These are phyloP conservation scores for Leucoma salicis DNA, from an alignment of 2,888 invertebrate genomes.

Conservation along the genomic window DNA sequence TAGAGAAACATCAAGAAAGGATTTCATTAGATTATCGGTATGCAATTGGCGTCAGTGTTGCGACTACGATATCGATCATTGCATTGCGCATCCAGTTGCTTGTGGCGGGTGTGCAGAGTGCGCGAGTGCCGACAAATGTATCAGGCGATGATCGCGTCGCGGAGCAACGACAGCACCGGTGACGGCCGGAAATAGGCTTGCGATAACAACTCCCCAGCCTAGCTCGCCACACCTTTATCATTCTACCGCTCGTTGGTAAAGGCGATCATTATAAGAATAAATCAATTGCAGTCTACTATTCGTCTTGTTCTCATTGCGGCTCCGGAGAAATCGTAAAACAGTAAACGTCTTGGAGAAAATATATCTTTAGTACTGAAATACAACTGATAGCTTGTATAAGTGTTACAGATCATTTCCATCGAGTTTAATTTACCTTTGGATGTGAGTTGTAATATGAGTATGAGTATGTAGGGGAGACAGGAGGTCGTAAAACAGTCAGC, in stretches of 20 bases:
- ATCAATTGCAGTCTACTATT: constrained; percentile 61
- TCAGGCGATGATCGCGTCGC: constrained; percentile 72
- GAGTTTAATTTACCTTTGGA: constrained; percentile 49
- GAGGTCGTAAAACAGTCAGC: constrained; percentile 46
- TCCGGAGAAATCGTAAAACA: constrained; percentile 47
- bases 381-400: constrained; percentile 36
- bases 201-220: constrained; percentile 76
- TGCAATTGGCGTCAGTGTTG: constrained; percentile 65
- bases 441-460: constrained; percentile 49
- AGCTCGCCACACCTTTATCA: constrained; percentile 68
- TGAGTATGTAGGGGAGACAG: constrained; percentile 46
- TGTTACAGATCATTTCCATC: constrained; percentile 33
- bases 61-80: constrained; percentile 65
- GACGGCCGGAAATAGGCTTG: constrained; percentile 79
- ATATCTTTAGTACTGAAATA: constrained; percentile 36
- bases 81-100: constrained; percentile 48
- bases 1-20: constrained; percentile 40
- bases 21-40: constrained; percentile 69
- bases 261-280: constrained; percentile 75
- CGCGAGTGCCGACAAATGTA: constrained; percentile 73
- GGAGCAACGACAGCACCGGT: constrained; percentile 57
- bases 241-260: constrained; percentile 67
- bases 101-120: constrained; percentile 44
- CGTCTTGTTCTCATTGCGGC: constrained; percentile 41
- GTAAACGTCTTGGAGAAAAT: constrained; percentile 40